A percentile compares a stretch with the other conserved stretches of the same genome.
These are phyloP conservation scores for Pleuronectes platessa DNA, from an alignment of 2,113 vertebrate genomes.

Conservation along the genomic window DNA sequence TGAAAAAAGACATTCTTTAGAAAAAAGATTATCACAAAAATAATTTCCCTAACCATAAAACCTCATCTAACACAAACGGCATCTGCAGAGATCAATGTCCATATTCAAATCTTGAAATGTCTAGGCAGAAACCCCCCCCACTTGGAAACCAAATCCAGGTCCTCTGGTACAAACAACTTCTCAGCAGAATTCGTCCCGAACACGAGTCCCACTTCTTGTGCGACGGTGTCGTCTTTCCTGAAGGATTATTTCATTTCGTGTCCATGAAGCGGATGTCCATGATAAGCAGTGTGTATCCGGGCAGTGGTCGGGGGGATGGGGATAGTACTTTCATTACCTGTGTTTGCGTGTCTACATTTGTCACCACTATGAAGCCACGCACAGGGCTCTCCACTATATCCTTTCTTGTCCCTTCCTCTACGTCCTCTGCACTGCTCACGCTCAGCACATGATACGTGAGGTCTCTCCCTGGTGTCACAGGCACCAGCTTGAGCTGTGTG, in stretches of 20 bases:
- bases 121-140: too few species aligned
- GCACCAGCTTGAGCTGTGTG: slow-evolving; percentile 97
- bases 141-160: slow-evolving; percentile 1
- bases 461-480: slow-evolving; percentile 93
- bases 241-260: slow-evolving; percentile 77
- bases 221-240: background rate
- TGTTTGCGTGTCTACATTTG: slow-evolving; percentile 91
- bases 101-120: background rate
- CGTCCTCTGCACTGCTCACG: slow-evolving; percentile 90
- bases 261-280: slow-evolving; percentile 99
- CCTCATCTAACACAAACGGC: background rate
- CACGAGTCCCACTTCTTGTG: background rate
- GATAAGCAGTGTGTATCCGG: slow-evolving; percentile 94
- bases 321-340: slow-evolving; percentile 96
- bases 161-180: background rate
- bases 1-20: slow-evolving; percentile 8
- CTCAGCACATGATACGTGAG: slow-evolving; percentile 97
- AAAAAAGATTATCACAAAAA: slow-evolving; percentile 40
- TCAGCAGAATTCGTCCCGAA: background rate
- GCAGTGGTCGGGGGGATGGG: slow-evolving; percentile 92
- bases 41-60: slow-evolving; percentile 21
- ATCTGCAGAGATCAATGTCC: background rate
- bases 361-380: slow-evolving; percentile 96
- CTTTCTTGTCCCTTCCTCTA: slow-evolving; percentile 82
- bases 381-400: slow-evolving; percentile 90